Conservation (phyloP, 1,140 invertebrate genomes). For the Macrotrachela quadricornifera region DNA sequence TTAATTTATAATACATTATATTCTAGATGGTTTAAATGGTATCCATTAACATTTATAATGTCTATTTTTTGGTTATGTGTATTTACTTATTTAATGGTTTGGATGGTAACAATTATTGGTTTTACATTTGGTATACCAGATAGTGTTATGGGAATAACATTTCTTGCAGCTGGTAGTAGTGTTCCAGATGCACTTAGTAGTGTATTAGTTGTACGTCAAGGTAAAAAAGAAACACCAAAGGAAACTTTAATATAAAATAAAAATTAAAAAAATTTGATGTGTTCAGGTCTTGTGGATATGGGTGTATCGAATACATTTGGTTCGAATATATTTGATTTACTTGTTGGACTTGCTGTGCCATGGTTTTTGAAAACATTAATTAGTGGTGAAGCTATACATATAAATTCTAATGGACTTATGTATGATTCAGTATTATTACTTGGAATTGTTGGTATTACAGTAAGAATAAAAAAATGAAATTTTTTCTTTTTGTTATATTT, state of each 20-base stretch:
- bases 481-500: neutral
- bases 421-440: conserved; percentile 74
- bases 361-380: conserved; percentile 82
- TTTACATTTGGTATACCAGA: conserved; percentile 25
- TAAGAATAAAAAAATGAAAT: conserved; percentile 13
- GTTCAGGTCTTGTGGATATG: conserved; percentile 53
- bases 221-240: too few relatives aligned
- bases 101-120: conserved; percentile 40
- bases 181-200: conserved; percentile 88
- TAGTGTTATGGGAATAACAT: conserved; percentile 85
- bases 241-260: too few relatives aligned
- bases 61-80: conserved; percentile 68
- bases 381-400: conserved; percentile 44
- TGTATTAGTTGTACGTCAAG: conserved; percentile 80
- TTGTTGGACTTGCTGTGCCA: conserved; percentile 77
- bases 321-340: conserved; percentile 96
- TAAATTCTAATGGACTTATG: conserved; percentile 29
- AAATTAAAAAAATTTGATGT: too few relatives aligned
- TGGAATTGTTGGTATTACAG: conserved; percentile 73
- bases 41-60: conserved; percentile 57
- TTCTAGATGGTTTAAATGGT: conserved; percentile 46
- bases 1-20: neutral
- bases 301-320: conserved; percentile 93
- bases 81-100: conserved; percentile 64
- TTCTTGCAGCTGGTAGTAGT: conserved; percentile 78